phyloP scores from a whole-genome alignment of 2,888 invertebrate species.

The Psococerastis gibbosa region DNA sequence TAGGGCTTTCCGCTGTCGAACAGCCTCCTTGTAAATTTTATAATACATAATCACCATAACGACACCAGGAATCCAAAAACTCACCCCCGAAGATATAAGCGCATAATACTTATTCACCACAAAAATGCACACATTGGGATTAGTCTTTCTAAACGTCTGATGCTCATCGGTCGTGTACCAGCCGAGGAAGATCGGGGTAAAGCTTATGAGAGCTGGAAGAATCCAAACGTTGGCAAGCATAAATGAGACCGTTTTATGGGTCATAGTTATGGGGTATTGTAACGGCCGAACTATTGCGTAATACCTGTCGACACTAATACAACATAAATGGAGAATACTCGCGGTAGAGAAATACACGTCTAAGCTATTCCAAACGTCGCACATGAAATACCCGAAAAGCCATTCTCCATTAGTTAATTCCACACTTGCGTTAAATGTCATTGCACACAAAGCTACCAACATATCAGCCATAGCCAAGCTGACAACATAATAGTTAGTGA shows the following conservation, averaged over 20 bases:
- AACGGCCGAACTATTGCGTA: constrained; percentile 82
- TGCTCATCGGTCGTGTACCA: constrained; percentile 50
- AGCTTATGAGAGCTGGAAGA: constrained; percentile 38
- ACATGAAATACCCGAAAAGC: constrained; percentile 79
- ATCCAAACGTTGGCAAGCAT: constrained; percentile 36
- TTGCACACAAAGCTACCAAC: constrained; percentile 76
- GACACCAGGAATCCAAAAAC: constrained; percentile 83
- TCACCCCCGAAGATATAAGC: constrained; percentile 72
- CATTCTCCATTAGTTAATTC: constrained; percentile 64
- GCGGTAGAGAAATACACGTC: constrained; percentile 89
- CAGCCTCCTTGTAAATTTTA: constrained; percentile 44
- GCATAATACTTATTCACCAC: constrained; percentile 76
- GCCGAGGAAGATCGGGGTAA: constrained; percentile 41
- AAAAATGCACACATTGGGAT: constrained; percentile 62
- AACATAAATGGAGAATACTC: constrained; percentile 81
- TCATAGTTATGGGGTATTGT: constrained; percentile 85
- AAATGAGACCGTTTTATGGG: constrained; percentile 47
- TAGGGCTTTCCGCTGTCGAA: constrained; percentile 60
- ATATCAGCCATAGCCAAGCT: constrained; percentile 87
- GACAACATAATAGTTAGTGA: constrained; percentile 92
- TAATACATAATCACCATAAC: constrained; percentile 84
- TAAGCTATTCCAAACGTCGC: constrained; percentile 85
- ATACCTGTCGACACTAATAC: constrained; percentile 83
- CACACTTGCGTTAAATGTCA: constrained; percentile 85
- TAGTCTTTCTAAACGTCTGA: constrained; percentile 31